A percentile compares a stretch with the other conserved stretches of the same genome.
These are phyloP conservation scores for Mormyrus lacerda DNA, from an alignment of 2,113 vertebrate genomes.

Conservation along the genomic window DNA sequence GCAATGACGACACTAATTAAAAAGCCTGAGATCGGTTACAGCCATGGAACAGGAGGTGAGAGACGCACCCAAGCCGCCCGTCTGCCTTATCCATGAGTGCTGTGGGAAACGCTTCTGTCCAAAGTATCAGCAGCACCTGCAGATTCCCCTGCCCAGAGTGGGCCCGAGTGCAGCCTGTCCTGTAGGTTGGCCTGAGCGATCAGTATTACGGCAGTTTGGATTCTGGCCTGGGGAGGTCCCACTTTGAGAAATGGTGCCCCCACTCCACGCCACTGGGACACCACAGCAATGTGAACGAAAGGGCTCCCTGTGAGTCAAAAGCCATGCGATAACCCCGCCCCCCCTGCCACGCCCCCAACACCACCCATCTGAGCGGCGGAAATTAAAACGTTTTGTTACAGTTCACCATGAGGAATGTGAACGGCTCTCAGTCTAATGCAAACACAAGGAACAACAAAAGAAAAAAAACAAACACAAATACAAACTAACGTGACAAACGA, in stretches of 20 bases:
- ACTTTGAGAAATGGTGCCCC: no score
- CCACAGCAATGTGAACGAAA: conserved; percentile 13
- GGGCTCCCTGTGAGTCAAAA: conserved; percentile 30
- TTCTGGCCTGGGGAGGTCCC: neutral
- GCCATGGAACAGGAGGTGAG: neutral
- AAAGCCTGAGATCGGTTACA: neutral
- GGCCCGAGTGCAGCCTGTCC: neutral
- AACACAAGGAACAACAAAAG: neutral
- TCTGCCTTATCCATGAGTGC: conserved; percentile 6
- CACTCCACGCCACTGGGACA: neutral
- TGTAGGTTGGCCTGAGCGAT: neutral
- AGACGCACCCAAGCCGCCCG: neutral
- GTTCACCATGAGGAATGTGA: conserved; percentile 28
- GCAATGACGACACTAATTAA: neutral
- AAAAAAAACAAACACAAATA: conserved; percentile 16
- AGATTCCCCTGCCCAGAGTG: neutral
- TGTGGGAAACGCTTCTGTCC: neutral
- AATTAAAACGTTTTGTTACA: conserved; percentile 25
- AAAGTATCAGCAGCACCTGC: neutral
- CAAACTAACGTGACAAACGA: conserved; percentile 25
- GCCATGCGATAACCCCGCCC: conserved; percentile 22
- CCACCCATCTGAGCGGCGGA: neutral
- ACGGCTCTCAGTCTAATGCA: conserved; percentile 24
- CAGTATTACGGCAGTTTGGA: neutral
- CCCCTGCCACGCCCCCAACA: neutral